Evolutionary conservation across 2,797 vertebrate genomes (phyloP).

Genomic region (Anguilla megastoma): DNA sequence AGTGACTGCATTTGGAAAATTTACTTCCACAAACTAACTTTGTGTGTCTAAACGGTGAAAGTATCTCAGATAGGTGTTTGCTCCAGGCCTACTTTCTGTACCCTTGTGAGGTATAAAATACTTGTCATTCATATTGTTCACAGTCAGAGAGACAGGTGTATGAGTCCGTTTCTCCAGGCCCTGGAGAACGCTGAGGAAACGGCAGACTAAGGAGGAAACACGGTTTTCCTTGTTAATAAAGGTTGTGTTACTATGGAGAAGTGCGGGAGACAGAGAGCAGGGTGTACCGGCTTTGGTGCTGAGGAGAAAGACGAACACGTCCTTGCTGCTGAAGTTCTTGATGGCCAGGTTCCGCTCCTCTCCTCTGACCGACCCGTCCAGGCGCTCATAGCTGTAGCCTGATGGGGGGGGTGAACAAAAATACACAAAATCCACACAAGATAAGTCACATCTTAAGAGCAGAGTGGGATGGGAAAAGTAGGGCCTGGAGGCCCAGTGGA

Average conservation of each 20-base stretch:
- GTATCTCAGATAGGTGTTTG: neutral
- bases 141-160: neutral
- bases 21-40: neutral
- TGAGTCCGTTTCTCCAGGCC: neutral
- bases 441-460: neutral
- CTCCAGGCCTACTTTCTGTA: neutral
- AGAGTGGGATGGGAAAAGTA: neutral
- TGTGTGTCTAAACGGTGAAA: neutral
- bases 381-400: slow-evolving; percentile 92
- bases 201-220: too few relatives aligned
- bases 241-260: neutral
- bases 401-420: neutral
- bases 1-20: neutral
- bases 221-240: neutral
- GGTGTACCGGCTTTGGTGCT: slow-evolving; percentile 89
- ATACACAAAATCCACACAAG: neutral
- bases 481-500: neutral
- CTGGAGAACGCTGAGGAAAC: too few relatives aligned
- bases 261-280: neutral
- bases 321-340: slow-evolving; percentile 86
- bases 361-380: slow-evolving; percentile 90
- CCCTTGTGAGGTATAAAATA: slow-evolving; percentile 20
- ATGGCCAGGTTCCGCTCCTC: slow-evolving; percentile 89
- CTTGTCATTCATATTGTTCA: neutral
- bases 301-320: slow-evolving; percentile 87